A percentile compares a stretch with the other conserved stretches of the same genome.
phyloP scores from a whole-genome alignment of 2,888 invertebrate species.

The Drosophila yooni region DNA sequence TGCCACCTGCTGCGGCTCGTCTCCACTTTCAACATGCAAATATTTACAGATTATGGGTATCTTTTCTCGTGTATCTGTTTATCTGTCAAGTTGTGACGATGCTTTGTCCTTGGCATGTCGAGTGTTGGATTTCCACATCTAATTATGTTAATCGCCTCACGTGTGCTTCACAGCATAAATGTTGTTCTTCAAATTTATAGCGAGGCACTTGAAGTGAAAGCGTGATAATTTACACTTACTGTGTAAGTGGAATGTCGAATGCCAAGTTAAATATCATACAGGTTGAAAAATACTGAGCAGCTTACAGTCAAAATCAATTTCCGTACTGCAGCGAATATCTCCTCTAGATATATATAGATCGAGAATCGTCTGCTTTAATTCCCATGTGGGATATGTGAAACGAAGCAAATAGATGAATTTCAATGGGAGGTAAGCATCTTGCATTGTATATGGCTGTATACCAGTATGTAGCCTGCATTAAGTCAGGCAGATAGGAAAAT shows the following conservation, averaged over 20 bases:
- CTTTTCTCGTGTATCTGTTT: conserved; percentile 5
- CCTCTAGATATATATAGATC: not conserved
- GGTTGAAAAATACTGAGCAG: not conserved
- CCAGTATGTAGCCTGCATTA: not conserved
- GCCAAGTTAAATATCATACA: not conserved
- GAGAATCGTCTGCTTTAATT: not conserved
- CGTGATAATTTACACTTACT: conserved; percentile 22
- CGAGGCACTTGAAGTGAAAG: conserved; percentile 17
- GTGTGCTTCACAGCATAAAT: conserved; percentile 29
- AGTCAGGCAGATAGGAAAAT: conserved; percentile 3
- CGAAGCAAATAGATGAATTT: conserved; percentile 3
- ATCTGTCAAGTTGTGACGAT: conserved; percentile 32
- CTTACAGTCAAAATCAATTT: not conserved
- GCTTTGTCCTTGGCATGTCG: conserved; percentile 34
- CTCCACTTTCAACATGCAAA: conserved; percentile 42
- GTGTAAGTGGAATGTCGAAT: too few relatives aligned
- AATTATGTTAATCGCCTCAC: conserved; percentile 55
- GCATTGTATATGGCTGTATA: not conserved
- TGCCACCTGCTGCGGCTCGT: conserved; percentile 10
- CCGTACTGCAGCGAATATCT: not conserved
- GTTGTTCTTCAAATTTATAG: conserved; percentile 22
- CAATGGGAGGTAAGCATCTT: not conserved
- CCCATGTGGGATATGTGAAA: not conserved
- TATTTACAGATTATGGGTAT: conserved; percentile 57
- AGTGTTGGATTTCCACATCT: conserved; percentile 44